phyloP scores from a whole-genome alignment of 2,113 vertebrate species.

The Calyptomena viridis region DNA sequence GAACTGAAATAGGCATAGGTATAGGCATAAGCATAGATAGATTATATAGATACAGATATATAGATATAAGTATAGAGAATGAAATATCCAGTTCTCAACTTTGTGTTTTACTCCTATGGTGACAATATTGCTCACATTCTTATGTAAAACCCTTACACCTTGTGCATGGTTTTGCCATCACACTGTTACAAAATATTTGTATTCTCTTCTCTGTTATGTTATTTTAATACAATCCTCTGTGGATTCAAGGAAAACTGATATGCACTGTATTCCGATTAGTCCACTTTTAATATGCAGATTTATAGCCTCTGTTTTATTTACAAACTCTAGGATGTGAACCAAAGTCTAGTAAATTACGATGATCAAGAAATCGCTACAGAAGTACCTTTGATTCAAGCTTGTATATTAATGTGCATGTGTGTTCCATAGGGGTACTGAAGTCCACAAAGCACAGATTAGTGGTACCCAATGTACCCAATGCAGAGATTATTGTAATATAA shows the following conservation, averaged over 20 bases:
- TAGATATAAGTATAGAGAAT: neutral
- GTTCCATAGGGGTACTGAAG: neutral
- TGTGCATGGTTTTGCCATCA: neutral
- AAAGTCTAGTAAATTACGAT: neutral
- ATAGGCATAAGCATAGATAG: neutral
- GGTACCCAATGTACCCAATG: neutral
- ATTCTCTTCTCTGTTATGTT: neutral
- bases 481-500: neutral
- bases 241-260: neutral
- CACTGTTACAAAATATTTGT: neutral
- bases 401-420: rapidly evolving
- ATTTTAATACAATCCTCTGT: neutral
- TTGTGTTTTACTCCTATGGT: neutral
- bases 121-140: neutral
- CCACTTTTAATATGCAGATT: neutral
- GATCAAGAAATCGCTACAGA: neutral
- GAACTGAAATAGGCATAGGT: neutral
- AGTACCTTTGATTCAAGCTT: neutral
- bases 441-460: constrained; percentile 9
- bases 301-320: neutral
- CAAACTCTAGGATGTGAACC: neutral
- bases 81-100: neutral
- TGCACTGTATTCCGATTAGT: neutral
- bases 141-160: neutral
- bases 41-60: neutral